Evolutionary conservation across 1,140 invertebrate species (phyloP), one percentile per base, ranked within the genome.

Genomic region (Paraescarpia echinospica): DNA sequence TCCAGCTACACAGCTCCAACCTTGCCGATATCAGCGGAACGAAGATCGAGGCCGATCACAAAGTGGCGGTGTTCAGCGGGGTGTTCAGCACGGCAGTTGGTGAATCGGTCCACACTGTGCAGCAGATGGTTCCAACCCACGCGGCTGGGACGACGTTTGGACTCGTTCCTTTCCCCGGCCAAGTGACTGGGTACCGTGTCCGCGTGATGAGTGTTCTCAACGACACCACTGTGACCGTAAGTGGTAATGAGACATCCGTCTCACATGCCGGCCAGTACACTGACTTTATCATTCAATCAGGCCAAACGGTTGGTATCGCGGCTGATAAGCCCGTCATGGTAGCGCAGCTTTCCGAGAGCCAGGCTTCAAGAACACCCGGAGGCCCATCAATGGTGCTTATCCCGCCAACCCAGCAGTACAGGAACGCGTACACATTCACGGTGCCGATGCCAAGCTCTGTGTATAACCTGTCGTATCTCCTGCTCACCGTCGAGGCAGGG

Each of bases 381-480:
- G 8, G 90, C 18, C 90, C 90, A 33, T 33, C 90, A 34, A 90
- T 33, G 14, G 90, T 90, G 18, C 90, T 34, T 34, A n/a, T 90
- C 35, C 90, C 90, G 4, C 35, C 90, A 41, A 90, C 35, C 35
- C 34, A 90, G 90, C 90, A 90, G 90, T 90, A 90, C 90, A 90
- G 35, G 35, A 34, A 34, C 34, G 90, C 8, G 35, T 90, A 90
- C 90, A 34, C 35, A 34, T 90, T 90, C 90, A 90, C 90, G 1
- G 90, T 90, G 0, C 90, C 90, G 0, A 77, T 77, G 59, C 59
- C 59, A 77, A 77, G 59, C 27, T 14, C 59, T 27, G 59, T 77
- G 27, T 77, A 77, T 18, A 77, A 77, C 59, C 22, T 18, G 27
- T 77, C 59, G 22, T 77, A 77, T 77, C 27, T 77, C 14, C 9